Evolutionary conservation across 1,140 invertebrate genomes (phyloP).

Genomic region (Thereuonema tuberculata): DNA sequence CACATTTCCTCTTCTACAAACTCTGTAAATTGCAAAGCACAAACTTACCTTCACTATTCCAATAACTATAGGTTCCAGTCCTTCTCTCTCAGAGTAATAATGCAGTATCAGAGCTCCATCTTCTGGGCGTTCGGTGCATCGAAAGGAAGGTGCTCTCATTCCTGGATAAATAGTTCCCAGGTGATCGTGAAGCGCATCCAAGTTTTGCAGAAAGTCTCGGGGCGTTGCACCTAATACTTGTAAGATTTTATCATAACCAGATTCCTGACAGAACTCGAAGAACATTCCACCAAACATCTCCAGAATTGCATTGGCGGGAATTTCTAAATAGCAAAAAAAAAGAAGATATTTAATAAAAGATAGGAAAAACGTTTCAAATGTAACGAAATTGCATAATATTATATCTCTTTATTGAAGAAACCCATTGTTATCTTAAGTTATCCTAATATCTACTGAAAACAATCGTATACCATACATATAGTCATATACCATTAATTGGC

Average conservation of each 20-base stretch:
- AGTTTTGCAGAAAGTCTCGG: constrained; percentile 81
- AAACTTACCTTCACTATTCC: constrained; percentile 73
- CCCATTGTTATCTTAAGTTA: too few relatives aligned
- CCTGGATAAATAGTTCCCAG: constrained; percentile 81
- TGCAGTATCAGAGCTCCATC: constrained; percentile 75
- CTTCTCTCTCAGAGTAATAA: constrained; percentile 83
- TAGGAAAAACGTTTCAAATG: background rate
- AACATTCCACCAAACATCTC: constrained; percentile 88
- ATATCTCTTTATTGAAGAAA: too few relatives aligned
- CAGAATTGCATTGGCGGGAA: constrained; percentile 74
- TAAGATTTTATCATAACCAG: constrained; percentile 82
- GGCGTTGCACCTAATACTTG: constrained; percentile 85
- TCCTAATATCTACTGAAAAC: too few relatives aligned
- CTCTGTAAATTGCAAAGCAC: too few relatives aligned
- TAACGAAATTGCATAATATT: background rate
- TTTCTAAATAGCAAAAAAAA: constrained; percentile 44
- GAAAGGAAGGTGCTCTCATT: constrained; percentile 82
- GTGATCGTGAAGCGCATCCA: constrained; percentile 87
- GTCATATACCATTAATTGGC: background rate
- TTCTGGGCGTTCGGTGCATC: constrained; percentile 68
- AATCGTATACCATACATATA: background rate
- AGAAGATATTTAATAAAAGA: background rate
- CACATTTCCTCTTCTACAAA: too few relatives aligned
- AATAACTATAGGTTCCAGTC: constrained; percentile 85
- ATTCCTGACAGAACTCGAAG: constrained; percentile 88